These are phyloP conservation scores for Chiroxiphia lanceolata DNA, from an alignment of 2,797 vertebrate genomes.

Conservation along the genomic window DNA sequence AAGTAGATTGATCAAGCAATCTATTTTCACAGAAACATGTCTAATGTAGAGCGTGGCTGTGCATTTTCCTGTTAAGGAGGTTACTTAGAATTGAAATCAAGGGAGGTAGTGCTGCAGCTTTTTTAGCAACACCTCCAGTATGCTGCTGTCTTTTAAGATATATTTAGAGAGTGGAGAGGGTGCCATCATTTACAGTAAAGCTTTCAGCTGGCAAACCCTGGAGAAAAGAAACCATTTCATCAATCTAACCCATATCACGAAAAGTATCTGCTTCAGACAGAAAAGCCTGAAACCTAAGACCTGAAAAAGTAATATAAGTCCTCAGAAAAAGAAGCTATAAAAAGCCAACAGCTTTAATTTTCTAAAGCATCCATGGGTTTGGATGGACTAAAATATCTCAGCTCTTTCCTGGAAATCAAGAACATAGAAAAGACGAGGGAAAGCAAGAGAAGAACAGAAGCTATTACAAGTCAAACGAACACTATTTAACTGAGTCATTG, in stretches of 20 bases:
- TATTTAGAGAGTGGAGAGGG: background rate
- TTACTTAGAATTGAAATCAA: background rate
- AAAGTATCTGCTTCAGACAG: background rate
- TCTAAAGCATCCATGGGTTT: background rate
- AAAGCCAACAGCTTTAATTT: background rate
- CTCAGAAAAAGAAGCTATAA: background rate
- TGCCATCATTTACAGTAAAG: background rate
- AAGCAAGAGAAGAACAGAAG: constrained; percentile 1
- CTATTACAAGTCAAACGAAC: background rate
- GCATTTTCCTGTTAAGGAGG: background rate
- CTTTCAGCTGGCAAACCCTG: background rate
- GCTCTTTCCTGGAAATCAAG: background rate
- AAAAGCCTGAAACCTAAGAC: background rate
- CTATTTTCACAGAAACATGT: background rate
- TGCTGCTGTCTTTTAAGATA: background rate
- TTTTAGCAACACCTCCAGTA: background rate
- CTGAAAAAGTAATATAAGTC: background rate
- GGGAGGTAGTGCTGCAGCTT: background rate
- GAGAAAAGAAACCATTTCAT: background rate
- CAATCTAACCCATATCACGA: background rate
- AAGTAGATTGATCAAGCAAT: background rate
- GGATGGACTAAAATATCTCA: background rate
- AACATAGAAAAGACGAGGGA: background rate
- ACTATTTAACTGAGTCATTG: background rate
- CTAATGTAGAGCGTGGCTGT: background rate